These are phyloP conservation scores for Epirrita christyi DNA, from an alignment of 2,888 invertebrate species.

Conservation along the genomic window DNA sequence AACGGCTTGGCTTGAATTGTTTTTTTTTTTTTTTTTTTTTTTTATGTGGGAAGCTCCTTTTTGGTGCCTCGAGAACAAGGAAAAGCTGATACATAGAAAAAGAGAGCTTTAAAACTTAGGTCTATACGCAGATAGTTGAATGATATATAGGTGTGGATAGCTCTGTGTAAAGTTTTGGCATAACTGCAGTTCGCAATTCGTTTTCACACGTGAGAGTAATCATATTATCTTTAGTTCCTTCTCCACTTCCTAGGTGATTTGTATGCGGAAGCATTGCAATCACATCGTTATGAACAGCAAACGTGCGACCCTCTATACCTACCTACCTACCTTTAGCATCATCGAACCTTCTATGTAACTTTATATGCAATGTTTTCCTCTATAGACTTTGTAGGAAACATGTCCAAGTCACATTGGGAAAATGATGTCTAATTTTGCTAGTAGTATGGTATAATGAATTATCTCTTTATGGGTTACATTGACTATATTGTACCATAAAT, in stretches of 20 bases:
- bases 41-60: too few species aligned
- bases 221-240: conserved; percentile 47
- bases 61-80: too few species aligned
- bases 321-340: conserved; percentile 4
- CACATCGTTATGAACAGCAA: conserved; percentile 40
- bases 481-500: conserved; percentile 5
- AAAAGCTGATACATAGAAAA: too few species aligned
- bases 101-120: too few species aligned
- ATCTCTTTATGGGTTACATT: conserved; percentile 3
- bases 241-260: conserved; percentile 51
- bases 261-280: conserved; percentile 55
- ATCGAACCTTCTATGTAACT: neutral
- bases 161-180: neutral
- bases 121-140: too few species aligned
- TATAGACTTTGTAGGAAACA: neutral
- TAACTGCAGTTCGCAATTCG: conserved; percentile 26
- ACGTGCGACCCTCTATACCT: conserved; percentile 17
- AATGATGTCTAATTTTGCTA: conserved; percentile 8
- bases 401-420: conserved; percentile 10
- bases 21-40: too few species aligned
- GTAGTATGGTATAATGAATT: conserved; percentile 15
- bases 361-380: conserved; percentile 2
- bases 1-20: too few species aligned
- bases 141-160: neutral
- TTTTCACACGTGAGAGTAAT: conserved; percentile 41